Conservation (phyloP, 2,113 vertebrate genomes). For the Rattus norvegicus region DNA sequence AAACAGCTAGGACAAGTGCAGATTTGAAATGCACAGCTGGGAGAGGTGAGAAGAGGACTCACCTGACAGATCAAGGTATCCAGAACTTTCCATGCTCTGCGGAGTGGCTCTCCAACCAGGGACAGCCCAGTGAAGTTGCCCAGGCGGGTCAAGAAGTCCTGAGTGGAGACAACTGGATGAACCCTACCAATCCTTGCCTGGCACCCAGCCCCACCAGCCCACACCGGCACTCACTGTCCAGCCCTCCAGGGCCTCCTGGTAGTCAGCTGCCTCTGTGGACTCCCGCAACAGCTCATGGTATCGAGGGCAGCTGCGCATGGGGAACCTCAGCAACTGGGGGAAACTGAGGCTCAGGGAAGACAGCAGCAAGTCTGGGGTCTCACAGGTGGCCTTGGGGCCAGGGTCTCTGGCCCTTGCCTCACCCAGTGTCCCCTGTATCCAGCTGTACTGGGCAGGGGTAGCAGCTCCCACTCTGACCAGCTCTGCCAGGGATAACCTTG, state of each 20-base stretch:
- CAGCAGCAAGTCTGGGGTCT: neutral
- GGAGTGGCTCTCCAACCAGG: constrained; percentile 74
- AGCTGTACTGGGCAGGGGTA: neutral
- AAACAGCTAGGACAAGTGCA: neutral
- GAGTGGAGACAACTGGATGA: neutral
- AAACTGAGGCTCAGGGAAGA: constrained; percentile 67
- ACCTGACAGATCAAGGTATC: constrained; percentile 78
- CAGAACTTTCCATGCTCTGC: constrained; percentile 76
- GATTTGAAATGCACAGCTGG: neutral
- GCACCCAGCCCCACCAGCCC: neutral
- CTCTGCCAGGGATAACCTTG: neutral
- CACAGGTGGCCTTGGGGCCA: accelerated
- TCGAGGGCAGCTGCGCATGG: constrained; percentile 87
- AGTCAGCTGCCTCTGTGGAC: constrained; percentile 84
- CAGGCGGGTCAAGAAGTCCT: constrained; percentile 72
- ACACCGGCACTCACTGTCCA: constrained; percentile 76
- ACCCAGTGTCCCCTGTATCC: neutral
- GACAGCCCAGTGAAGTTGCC: constrained; percentile 72
- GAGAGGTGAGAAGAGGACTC: neutral
- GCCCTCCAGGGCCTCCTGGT: constrained; percentile 82
- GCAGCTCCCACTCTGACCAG: accelerated
- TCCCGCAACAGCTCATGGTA: constrained; percentile 88
- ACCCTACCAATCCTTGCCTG: accelerated
- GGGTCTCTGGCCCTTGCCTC: neutral
- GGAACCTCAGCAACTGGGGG: constrained; percentile 88